Conservation (phyloP, 2,113 vertebrate species). For the Mohoua ochrocephala region DNA sequence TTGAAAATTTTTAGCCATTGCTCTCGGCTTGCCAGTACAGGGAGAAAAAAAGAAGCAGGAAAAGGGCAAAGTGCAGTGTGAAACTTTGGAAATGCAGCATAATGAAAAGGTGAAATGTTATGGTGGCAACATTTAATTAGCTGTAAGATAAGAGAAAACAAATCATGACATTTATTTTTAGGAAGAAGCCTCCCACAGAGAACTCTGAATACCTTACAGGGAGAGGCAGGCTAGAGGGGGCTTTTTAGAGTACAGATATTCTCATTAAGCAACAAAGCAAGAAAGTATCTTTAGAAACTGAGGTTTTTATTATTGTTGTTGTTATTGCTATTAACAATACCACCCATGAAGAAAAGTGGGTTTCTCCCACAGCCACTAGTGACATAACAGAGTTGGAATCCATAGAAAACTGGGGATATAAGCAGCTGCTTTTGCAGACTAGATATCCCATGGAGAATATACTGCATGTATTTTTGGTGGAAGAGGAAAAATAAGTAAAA, state of each 20-base stretch:
- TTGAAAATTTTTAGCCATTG: background rate
- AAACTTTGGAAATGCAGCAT: background rate
- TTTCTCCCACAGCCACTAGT: background rate
- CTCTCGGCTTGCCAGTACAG: background rate
- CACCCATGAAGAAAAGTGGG: background rate
- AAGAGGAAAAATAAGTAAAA: background rate
- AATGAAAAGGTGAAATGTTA: background rate
- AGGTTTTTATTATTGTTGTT: background rate
- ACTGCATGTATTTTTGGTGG: background rate
- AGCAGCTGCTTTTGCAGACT: background rate
- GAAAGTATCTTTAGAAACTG: background rate
- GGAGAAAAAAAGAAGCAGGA: background rate
- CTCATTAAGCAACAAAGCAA: background rate
- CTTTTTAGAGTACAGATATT: background rate
- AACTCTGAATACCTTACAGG: slow-evolving; percentile 2
- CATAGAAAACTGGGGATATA: background rate
- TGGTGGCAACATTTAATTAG: slow-evolving; percentile 36
- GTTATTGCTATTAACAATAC: background rate
- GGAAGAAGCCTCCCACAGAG: slow-evolving; percentile 2
- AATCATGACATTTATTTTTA: slow-evolving; percentile 47
- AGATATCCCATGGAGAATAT: background rate
- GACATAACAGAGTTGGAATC: background rate
- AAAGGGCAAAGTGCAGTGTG: background rate
- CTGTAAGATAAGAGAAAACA: slow-evolving; percentile 25
- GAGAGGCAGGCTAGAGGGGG: background rate